Conservation (phyloP, 1,140 invertebrate species). For the Drosophila melanogaster region DNA sequence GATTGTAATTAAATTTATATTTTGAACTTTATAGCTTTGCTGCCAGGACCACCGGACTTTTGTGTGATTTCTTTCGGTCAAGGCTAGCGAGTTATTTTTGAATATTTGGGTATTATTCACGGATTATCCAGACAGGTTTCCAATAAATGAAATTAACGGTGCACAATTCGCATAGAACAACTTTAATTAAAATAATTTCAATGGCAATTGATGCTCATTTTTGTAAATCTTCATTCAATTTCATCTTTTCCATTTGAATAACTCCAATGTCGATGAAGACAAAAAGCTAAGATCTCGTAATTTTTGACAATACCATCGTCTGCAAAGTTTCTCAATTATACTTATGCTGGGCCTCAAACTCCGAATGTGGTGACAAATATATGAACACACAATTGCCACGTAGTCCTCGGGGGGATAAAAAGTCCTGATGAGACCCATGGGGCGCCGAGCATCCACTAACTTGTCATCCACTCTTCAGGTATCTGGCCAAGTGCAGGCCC, state of each 20-base stretch:
- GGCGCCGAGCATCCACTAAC: constrained; percentile 29
- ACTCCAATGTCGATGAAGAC: constrained; percentile 12
- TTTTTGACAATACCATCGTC: constrained; percentile 41
- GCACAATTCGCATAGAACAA: background rate
- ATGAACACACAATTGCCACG: constrained; percentile 20
- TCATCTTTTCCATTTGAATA: constrained; percentile 8
- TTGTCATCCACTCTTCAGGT: constrained; percentile 40
- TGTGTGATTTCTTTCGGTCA: constrained; percentile 36
- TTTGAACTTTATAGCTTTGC: constrained; percentile 46
- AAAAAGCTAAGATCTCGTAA: constrained; percentile 20
- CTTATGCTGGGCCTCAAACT: constrained; percentile 1
- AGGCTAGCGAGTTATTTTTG: constrained; percentile 9
- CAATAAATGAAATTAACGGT: background rate
- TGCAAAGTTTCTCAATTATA: constrained; percentile 68
- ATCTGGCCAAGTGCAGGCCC: constrained; percentile 45
- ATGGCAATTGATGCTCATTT: constrained; percentile 3
- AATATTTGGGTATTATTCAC: background rate
- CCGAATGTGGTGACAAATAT: constrained; percentile 14
- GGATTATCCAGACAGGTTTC: background rate
- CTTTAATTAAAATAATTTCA: constrained; percentile 11
- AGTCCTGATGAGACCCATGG: constrained; percentile 24
- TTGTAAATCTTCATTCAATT: constrained; percentile 4
- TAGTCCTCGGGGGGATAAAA: constrained; percentile 6
- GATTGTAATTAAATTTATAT: constrained; percentile 72
- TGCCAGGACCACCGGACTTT: constrained; percentile 29